phyloP scores from a whole-genome alignment of 2,888 invertebrate species.

The Trypoxylon attenuatum region DNA sequence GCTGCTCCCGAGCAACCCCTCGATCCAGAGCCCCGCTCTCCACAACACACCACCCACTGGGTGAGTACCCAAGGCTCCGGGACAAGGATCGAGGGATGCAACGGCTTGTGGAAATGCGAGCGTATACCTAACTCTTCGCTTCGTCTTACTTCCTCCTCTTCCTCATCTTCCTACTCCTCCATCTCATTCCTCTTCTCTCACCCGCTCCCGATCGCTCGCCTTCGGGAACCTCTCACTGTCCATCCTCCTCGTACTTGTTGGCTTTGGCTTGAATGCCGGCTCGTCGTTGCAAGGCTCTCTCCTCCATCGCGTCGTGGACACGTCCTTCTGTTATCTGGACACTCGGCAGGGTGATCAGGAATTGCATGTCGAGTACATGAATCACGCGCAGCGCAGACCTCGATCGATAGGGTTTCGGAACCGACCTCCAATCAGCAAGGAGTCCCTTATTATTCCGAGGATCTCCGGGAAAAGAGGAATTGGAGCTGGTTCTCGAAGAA shows the following conservation, averaged over 20 bases:
- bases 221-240: slow-evolving; percentile 8
- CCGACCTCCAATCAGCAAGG: too few species aligned
- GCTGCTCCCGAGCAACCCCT: slow-evolving; percentile 55
- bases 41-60: slow-evolving; percentile 27
- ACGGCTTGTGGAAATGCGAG: slow-evolving; percentile 52
- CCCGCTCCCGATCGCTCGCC: not conserved
- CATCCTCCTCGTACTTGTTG: slow-evolving; percentile 29
- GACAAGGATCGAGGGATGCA: slow-evolving; percentile 52
- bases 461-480: too few species aligned
- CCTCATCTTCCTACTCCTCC: not conserved
- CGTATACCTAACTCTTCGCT: slow-evolving; percentile 38
- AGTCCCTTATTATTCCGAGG: too few species aligned
- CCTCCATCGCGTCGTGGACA: slow-evolving; percentile 43
- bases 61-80: not conserved
- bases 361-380: slow-evolving; percentile 47
- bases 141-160: slow-evolving; percentile 1
- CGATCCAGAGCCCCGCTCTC: slow-evolving; percentile 49
- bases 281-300: slow-evolving; percentile 36
- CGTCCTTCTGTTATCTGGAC: slow-evolving; percentile 51
- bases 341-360: slow-evolving; percentile 45
- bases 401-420: slow-evolving; percentile 41
- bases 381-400: slow-evolving; percentile 29
- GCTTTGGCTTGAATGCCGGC: too few species aligned
- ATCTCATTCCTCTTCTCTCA: not conserved
- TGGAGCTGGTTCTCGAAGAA: too few species aligned